A percentile compares a stretch with the other conserved stretches of the same genome.
Conservation (phyloP, 1,140 invertebrate genomes). For the Trichoplusia ni region DNA sequence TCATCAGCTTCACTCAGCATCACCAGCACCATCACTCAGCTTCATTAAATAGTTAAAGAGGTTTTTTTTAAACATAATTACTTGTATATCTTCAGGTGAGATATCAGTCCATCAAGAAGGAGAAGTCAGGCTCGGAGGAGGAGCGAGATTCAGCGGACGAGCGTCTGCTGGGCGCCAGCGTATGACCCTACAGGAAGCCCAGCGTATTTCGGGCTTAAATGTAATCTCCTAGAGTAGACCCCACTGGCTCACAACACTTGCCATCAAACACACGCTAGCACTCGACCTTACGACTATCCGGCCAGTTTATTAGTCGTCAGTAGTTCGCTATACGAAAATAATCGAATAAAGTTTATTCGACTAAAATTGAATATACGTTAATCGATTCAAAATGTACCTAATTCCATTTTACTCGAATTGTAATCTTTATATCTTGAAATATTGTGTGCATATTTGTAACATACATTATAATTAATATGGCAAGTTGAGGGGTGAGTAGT, state of each 20-base stretch:
- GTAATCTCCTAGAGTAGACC: slow-evolving; percentile 39
- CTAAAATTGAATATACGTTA: slow-evolving; percentile 1
- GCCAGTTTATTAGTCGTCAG: background rate
- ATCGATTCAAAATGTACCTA: background rate
- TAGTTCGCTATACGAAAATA: background rate
- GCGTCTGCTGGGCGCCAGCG: slow-evolving; percentile 66
- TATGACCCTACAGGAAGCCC: slow-evolving; percentile 76
- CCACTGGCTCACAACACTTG: too few species aligned
- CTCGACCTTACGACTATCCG: background rate
- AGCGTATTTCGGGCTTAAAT: slow-evolving; percentile 62
- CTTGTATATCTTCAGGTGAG: slow-evolving; percentile 63
- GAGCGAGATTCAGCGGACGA: slow-evolving; percentile 78
- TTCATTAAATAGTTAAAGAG: too few species aligned
- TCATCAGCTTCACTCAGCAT: too few species aligned
- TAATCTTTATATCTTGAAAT: slow-evolving; percentile 14
- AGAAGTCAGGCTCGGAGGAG: slow-evolving; percentile 79
- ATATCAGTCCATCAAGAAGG: slow-evolving; percentile 80
- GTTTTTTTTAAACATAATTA: too few species aligned
- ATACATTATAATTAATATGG: slow-evolving; percentile 6
- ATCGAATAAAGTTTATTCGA: background rate
- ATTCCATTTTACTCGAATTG: slow-evolving; percentile 11
- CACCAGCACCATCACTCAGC: too few species aligned
- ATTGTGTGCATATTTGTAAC: background rate
- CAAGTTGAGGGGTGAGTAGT: slow-evolving; percentile 2
- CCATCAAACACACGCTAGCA: too few species aligned